These are phyloP conservation scores for Fulmarus glacialis DNA, from an alignment of 2,113 vertebrate species.

Conservation along the genomic window DNA sequence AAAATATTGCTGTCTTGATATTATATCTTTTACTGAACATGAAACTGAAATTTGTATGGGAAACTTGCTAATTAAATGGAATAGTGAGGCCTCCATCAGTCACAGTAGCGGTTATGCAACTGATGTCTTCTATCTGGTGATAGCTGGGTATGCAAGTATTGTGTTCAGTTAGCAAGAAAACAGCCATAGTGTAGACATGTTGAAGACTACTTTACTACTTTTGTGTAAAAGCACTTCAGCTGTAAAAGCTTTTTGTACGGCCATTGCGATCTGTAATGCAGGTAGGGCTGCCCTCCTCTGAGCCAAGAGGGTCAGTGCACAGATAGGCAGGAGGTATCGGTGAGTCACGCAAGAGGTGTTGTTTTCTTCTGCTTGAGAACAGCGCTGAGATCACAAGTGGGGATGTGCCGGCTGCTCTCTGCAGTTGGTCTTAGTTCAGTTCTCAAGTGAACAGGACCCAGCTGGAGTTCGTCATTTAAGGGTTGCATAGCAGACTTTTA, in stretches of 20 bases:
- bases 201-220: too few species aligned
- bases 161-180: not conserved
- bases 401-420: not conserved
- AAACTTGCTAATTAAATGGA: not conserved
- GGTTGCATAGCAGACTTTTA: not conserved
- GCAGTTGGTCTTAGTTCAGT: not conserved
- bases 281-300: not conserved
- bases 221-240: not conserved
- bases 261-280: fast-evolving
- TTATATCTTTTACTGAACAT: not conserved
- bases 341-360: fast-evolving
- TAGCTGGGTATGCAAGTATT: not conserved
- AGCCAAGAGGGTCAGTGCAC: not conserved
- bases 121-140: not conserved
- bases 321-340: not conserved
- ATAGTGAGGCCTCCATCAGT: not conserved
- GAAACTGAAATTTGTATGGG: not conserved
- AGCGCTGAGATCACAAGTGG: not conserved
- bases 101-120: fast-evolving
- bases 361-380: not conserved
- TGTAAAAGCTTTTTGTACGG: not conserved
- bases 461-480: not conserved
- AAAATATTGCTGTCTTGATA: not conserved
- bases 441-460: not conserved
- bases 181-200: fast-evolving